These are phyloP conservation scores for Drosophila obscura DNA, from an alignment of 1,140 invertebrate species.

Conservation along the genomic window DNA sequence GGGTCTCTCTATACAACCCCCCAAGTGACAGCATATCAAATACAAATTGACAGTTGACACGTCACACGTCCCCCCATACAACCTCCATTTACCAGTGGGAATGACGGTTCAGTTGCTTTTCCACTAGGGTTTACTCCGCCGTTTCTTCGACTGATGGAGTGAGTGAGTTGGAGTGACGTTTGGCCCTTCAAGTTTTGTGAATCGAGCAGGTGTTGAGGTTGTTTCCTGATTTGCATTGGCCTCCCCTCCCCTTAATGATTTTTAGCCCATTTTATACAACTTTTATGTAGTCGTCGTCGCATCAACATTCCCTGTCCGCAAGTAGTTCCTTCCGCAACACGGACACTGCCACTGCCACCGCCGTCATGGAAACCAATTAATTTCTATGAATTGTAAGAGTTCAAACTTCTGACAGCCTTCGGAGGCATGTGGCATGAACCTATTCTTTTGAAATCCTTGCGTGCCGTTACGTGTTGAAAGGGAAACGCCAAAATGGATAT, in stretches of 20 bases:
- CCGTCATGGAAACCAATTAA: conserved; percentile 73
- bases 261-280: conserved; percentile 25
- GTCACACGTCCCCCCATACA: conserved; percentile 30
- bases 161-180: conserved; percentile 12
- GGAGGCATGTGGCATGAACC: conserved; percentile 62
- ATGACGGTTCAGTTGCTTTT: conserved; percentile 34
- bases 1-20: too few relatives aligned
- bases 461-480: conserved; percentile 48
- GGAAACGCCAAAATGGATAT: conserved; percentile 41
- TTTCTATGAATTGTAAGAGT: conserved; percentile 77
- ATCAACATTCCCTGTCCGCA: conserved; percentile 67
- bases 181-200: conserved; percentile 26
- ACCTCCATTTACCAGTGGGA: conserved; percentile 33
- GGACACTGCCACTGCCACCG: conserved; percentile 25
- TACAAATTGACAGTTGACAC: conserved; percentile 78
- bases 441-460: conserved; percentile 35
- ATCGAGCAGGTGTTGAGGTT: conserved; percentile 65
- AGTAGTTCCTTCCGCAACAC: conserved; percentile 73
- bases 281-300: conserved; percentile 56
- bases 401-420: conserved; percentile 64
- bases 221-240: conserved; percentile 71
- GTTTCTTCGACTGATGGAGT: conserved; percentile 18
- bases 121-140: neutral
- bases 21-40: conserved; percentile 63
- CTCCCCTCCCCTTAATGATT: conserved; percentile 36